Conservation (phyloP, 1,140 invertebrate species). For the Hydropsyche tenuis region DNA sequence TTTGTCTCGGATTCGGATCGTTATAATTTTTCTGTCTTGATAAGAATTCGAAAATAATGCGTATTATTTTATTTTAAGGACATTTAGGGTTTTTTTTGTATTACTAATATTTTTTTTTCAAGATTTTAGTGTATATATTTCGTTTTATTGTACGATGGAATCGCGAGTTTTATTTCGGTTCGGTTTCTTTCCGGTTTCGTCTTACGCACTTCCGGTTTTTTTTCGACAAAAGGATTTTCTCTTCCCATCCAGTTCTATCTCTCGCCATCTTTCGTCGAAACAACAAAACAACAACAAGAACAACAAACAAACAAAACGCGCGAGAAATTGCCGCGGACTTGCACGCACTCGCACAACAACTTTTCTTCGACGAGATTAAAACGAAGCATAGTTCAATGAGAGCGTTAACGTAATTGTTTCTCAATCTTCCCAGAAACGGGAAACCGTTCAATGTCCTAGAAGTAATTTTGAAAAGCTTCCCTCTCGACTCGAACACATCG, state of each 20-base stretch:
- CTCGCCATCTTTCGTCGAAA: too few species aligned
- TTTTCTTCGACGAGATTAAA: slow-evolving; percentile 13
- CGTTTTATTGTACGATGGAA: too few species aligned
- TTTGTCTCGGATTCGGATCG: too few species aligned
- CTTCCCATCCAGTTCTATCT: too few species aligned
- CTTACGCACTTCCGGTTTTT: not conserved
- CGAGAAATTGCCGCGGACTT: slow-evolving; percentile 9
- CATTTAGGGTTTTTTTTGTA: too few species aligned
- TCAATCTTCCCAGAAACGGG: not conserved
- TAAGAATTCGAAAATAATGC: too few species aligned
- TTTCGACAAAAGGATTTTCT: slow-evolving; percentile 4
- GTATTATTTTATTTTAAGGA: too few species aligned
- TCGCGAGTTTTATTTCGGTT: not conserved
- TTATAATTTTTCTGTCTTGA: too few species aligned
- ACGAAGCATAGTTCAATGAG: not conserved
- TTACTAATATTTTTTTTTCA: too few species aligned
- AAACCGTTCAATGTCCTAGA: not conserved
- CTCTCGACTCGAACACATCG: too few species aligned
- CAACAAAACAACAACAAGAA: not conserved
- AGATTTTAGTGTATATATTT: too few species aligned
- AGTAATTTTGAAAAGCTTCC: too few species aligned
- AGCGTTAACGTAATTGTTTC: not conserved
- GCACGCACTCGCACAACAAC: not conserved
- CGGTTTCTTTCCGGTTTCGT: slow-evolving; percentile 1
- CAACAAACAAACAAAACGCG: not conserved